Percentiles rank a stretch among this genome's conserved stretches.
phyloP scores from a whole-genome alignment of 2,888 invertebrate species.

The Fragum fragum region DNA sequence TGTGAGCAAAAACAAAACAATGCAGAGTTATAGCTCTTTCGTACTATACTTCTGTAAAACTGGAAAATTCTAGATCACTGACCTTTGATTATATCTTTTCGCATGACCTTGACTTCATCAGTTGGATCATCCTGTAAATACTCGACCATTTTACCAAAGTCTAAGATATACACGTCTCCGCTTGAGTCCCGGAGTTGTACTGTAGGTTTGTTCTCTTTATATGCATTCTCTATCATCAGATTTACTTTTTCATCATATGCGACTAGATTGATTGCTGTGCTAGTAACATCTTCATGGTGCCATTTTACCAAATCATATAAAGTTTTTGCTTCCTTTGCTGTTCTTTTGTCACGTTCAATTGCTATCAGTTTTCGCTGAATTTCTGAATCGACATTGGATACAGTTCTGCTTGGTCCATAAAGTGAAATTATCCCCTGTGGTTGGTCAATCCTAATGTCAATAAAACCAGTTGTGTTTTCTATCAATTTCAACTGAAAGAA shows the following conservation, averaged over 20 bases:
- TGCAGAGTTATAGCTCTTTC: too few species aligned
- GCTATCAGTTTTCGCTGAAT: slow-evolving; percentile 40
- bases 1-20: too few species aligned
- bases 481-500: slow-evolving; percentile 38
- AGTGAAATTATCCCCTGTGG: slow-evolving; percentile 44
- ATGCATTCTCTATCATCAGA: slow-evolving; percentile 62
- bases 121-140: slow-evolving; percentile 43
- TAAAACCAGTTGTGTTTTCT: slow-evolving; percentile 26
- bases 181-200: slow-evolving; percentile 41
- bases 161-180: slow-evolving; percentile 41
- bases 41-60: too few species aligned
- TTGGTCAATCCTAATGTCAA: slow-evolving; percentile 53
- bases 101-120: slow-evolving; percentile 53
- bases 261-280: slow-evolving; percentile 1
- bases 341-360: slow-evolving; percentile 25
- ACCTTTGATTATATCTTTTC: slow-evolving; percentile 67
- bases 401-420: slow-evolving; percentile 54
- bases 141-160: slow-evolving; percentile 56
- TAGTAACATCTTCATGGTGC: slow-evolving; percentile 52
- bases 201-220: slow-evolving; percentile 35
- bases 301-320: slow-evolving; percentile 45
- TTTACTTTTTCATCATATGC: slow-evolving; percentile 49
- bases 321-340: slow-evolving; percentile 32
- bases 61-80: too few species aligned
- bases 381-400: slow-evolving; percentile 43